Percentiles rank a stretch among this genome's conserved stretches.
Evolutionary conservation across 53 echinoderm and acorn worm species (phyloP).

Genomic region (Patiria pectinifera): DNA sequence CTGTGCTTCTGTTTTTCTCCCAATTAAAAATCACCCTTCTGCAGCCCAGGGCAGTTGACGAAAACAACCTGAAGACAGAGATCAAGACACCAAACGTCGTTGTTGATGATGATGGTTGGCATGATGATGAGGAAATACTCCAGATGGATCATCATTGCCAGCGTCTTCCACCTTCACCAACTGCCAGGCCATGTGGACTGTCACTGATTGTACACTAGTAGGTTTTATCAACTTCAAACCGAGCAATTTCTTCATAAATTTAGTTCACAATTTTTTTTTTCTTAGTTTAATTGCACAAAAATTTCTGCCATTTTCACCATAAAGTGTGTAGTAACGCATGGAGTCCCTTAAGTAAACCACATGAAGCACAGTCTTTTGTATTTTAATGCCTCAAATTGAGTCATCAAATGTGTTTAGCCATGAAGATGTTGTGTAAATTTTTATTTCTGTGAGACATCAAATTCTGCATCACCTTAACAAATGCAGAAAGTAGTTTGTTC

Average conservation of each 20-base stretch:
- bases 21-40: constrained; percentile 3
- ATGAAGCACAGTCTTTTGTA: too few relatives aligned
- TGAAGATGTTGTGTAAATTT: not conserved
- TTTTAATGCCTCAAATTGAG: too few relatives aligned
- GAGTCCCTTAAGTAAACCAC: not conserved
- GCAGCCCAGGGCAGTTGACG: not conserved
- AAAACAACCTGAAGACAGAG: not conserved
- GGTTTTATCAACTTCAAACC: constrained; percentile 18
- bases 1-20: constrained; percentile 10
- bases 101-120: not conserved
- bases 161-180: not conserved
- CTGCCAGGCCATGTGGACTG: not conserved
- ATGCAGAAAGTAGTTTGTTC: not conserved
- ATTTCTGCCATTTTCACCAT: too few relatives aligned
- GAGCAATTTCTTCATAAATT: not conserved
- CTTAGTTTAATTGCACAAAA: not conserved
- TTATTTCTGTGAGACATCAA: not conserved
- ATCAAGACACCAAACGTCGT: not conserved
- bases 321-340: too few relatives aligned
- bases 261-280: not conserved
- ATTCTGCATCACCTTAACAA: not conserved
- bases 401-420: too few relatives aligned
- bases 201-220: constrained; percentile 21
- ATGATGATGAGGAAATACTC: not conserved
- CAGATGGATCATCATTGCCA: not conserved